phyloP scores from a whole-genome alignment of 2,113 vertebrate genomes.

The Campylomormyrus tamandua region DNA sequence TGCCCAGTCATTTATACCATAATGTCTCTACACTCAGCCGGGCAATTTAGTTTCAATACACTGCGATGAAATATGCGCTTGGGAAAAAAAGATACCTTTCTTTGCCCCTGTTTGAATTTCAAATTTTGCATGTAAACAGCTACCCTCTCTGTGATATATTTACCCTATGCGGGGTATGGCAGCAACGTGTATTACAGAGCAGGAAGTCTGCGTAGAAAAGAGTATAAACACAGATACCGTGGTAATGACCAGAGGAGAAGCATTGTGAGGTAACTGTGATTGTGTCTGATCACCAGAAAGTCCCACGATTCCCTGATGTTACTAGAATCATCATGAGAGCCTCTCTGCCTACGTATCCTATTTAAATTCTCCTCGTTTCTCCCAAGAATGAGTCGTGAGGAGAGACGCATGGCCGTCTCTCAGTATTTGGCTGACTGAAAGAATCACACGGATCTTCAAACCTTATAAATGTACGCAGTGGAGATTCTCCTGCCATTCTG shows the following conservation, averaged over 20 bases:
- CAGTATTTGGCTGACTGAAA: background rate
- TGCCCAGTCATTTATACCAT: background rate
- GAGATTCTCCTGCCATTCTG: background rate
- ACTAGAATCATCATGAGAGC: background rate
- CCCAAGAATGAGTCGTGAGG: background rate
- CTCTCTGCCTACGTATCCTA: background rate
- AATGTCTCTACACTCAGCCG: background rate
- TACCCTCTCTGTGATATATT: background rate
- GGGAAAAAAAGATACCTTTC: background rate
- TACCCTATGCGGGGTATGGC: background rate
- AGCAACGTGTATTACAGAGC: background rate
- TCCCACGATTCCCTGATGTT: background rate
- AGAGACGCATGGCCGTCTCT: background rate
- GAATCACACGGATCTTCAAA: background rate
- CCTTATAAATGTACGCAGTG: background rate
- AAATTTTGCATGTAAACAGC: background rate
- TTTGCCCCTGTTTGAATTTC: background rate
- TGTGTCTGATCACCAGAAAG: background rate
- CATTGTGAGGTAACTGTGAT: background rate
- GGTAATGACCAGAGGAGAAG: background rate
- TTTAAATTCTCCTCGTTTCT: background rate
- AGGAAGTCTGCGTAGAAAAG: background rate
- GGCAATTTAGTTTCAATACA: background rate
- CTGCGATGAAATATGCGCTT: background rate
- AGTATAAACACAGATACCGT: background rate